Percentiles rank a stretch among this genome's conserved stretches.
Evolutionary conservation across 2,797 vertebrate genomes (phyloP).

Genomic region (Fringilla coelebs): DNA sequence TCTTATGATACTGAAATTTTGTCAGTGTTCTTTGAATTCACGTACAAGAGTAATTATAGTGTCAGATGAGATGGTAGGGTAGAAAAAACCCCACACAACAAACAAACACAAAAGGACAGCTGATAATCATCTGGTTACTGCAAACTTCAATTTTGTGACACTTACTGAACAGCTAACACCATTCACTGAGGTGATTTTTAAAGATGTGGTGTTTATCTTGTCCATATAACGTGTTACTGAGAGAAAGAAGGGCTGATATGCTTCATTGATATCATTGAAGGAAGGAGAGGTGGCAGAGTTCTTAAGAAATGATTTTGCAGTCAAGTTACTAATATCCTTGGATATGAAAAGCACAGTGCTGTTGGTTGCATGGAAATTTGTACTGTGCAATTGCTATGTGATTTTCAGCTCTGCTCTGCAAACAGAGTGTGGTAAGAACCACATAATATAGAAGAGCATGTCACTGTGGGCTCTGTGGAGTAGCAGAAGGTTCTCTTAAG

Average conservation of each 20-base stretch:
- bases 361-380: background rate
- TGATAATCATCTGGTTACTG: background rate
- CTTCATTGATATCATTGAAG: background rate
- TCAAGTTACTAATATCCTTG: background rate
- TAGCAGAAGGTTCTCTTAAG: background rate
- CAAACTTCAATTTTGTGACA: background rate
- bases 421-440: background rate
- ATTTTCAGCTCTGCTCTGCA: background rate
- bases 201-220: background rate
- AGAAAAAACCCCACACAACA: background rate
- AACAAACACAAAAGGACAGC: background rate
- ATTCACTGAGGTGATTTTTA: background rate
- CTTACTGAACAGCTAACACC: background rate
- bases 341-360: background rate
- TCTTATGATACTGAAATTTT: background rate
- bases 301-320: background rate
- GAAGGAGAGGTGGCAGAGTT: background rate
- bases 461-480: background rate
- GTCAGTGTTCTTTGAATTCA: background rate
- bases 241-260: background rate
- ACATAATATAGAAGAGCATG: background rate
- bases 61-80: background rate
- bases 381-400: background rate
- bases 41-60: background rate
- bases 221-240: background rate